A percentile compares a stretch with the other conserved stretches of the same genome.
These are phyloP conservation scores for Troides oblongomaculatus DNA, from an alignment of 2,888 invertebrate genomes.

Conservation along the genomic window DNA sequence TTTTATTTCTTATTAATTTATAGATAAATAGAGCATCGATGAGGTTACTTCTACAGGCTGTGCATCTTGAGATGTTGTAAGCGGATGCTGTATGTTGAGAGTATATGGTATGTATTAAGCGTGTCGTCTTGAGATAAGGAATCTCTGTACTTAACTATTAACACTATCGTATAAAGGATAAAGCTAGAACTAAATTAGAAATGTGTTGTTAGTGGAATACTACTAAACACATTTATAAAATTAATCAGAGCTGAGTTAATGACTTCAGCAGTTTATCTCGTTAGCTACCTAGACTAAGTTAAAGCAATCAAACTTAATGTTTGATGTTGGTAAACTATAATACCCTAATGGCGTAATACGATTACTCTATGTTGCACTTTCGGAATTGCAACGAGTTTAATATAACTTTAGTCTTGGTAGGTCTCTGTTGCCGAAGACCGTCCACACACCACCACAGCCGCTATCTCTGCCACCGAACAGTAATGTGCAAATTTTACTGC, in stretches of 20 bases:
- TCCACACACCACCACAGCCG: no score
- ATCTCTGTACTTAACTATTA: not conserved
- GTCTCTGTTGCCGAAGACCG: no score
- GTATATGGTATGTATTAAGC: no score
- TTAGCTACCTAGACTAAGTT: constrained; percentile 10
- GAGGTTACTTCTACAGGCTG: no score
- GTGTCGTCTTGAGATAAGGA: no score
- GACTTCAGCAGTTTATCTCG: constrained; percentile 9
- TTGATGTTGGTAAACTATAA: constrained; percentile 10
- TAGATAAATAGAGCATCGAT: no score
- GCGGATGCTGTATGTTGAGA: no score
- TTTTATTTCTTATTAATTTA: no score
- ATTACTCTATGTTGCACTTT: constrained; percentile 6
- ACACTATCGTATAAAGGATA: not conserved
- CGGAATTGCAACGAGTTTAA: not conserved
- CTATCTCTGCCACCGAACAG: no score
- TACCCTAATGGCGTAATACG: constrained; percentile 11
- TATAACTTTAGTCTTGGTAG: no score
- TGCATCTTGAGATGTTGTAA: no score
- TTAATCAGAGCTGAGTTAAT: constrained; percentile 9
- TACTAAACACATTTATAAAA: constrained; percentile 5
- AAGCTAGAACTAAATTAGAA: not conserved
- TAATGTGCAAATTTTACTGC: no score
- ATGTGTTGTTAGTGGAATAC: not conserved
- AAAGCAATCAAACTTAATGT: constrained; percentile 23